phyloP scores from a whole-genome alignment of 2,797 vertebrate species.

The Falco rusticolus region DNA sequence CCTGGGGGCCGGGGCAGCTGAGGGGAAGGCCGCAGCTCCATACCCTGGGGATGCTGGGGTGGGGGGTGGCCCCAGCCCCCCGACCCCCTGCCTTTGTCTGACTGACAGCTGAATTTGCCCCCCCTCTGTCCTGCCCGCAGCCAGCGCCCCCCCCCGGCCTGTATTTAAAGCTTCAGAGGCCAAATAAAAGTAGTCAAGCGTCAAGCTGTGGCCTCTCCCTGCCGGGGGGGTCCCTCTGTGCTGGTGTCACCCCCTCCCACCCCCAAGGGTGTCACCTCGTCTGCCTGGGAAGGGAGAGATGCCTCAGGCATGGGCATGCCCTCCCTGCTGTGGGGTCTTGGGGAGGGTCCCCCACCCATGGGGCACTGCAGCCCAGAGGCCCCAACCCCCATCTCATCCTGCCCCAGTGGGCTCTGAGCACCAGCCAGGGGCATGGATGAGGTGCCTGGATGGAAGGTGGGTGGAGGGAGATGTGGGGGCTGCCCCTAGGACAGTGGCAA shows the following conservation, averaged over 20 bases:
- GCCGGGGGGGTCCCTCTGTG: not conserved
- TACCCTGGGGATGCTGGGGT: not conserved
- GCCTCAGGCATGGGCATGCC: not conserved
- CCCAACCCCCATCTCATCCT: not conserved
- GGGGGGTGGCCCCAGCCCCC: not conserved
- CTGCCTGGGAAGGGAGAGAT: not conserved
- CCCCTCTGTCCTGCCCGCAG: not conserved
- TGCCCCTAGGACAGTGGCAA: not conserved
- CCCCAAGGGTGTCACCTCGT: not conserved
- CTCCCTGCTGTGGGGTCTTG: too few relatives aligned
- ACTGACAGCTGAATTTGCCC: not conserved
- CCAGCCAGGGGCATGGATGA: not conserved
- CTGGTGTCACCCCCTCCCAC: not conserved
- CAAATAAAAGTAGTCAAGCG: constrained; percentile 11
- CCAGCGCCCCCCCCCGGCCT: not conserved
- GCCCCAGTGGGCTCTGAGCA: not conserved
- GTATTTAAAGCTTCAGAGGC: constrained; percentile 25
- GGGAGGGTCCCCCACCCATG: too few relatives aligned
- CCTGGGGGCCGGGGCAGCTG: not conserved
- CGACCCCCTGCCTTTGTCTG: too few relatives aligned
- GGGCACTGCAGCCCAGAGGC: not conserved
- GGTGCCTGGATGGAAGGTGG: not conserved
- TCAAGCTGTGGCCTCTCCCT: not conserved
- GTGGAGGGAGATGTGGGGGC: not conserved
- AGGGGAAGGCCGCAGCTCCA: not conserved